A percentile compares a stretch with the other conserved stretches of the same genome.
These are phyloP conservation scores for Epiblema foenella DNA, from an alignment of 2,888 invertebrate species.

Conservation along the genomic window DNA sequence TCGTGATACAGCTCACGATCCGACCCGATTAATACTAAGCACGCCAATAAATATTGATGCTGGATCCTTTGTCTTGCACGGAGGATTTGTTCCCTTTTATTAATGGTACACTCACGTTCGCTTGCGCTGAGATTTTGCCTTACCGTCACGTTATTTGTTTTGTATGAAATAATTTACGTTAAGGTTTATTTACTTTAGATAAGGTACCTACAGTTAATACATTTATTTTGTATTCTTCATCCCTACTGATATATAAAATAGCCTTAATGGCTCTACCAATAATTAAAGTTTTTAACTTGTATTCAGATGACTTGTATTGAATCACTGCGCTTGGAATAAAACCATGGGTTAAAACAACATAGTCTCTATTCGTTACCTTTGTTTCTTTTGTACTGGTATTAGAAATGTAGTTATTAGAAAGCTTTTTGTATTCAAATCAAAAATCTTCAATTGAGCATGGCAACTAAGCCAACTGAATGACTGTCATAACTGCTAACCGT, in stretches of 20 bases:
- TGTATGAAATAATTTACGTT: constrained; percentile 12
- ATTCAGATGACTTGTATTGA: not conserved
- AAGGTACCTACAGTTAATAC: not conserved
- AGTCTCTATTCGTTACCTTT: not conserved
- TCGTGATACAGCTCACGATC: constrained; percentile 75
- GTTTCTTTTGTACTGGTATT: not conserved
- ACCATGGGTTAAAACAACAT: constrained; percentile 1
- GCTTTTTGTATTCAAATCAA: constrained; percentile 27
- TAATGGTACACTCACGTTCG: constrained; percentile 77
- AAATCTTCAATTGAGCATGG: constrained; percentile 8
- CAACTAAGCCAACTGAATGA: constrained; percentile 2
- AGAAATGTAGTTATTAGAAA: constrained; percentile 2
- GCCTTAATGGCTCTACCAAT: not conserved
- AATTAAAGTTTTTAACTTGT: not conserved
- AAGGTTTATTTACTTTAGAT: not conserved
- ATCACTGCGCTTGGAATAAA: not conserved
- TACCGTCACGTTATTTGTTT: constrained; percentile 31
- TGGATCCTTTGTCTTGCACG: constrained; percentile 80
- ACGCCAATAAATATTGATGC: constrained; percentile 83
- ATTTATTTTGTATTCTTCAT: too few relatives aligned
- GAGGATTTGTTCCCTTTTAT: constrained; percentile 79
- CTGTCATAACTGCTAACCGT: constrained; percentile 18
- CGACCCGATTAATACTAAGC: constrained; percentile 82
- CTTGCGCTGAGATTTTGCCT: constrained; percentile 57
- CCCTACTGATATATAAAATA: not conserved